Evolutionary conservation across 2,113 vertebrate genomes (phyloP).

Genomic region (Gallinago paraguaiae): DNA sequence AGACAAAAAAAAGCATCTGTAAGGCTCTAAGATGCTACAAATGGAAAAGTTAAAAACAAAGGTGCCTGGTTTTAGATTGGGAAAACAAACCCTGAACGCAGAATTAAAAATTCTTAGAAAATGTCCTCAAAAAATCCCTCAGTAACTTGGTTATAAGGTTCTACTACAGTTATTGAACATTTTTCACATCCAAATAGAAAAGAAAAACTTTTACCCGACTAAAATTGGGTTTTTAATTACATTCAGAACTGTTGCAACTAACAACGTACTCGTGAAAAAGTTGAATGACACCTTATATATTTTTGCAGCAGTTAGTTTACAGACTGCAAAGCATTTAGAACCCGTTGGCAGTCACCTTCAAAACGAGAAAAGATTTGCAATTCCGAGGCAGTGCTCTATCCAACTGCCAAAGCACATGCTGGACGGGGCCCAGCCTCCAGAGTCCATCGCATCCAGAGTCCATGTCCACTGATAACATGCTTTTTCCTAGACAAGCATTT

Average conservation of each 20-base stretch:
- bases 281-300: accelerated
- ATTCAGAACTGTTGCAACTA: background rate
- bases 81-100: background rate
- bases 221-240: background rate
- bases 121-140: accelerated
- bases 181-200: background rate
- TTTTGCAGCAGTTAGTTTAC: background rate
- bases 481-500: background rate
- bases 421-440: accelerated
- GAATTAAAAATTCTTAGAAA: background rate
- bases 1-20: background rate
- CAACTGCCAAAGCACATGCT: accelerated
- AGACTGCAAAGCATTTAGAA: background rate
- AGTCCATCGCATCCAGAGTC: background rate
- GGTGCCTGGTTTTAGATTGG: background rate
- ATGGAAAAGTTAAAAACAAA: background rate
- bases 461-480: background rate
- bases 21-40: background rate
- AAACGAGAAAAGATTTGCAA: background rate
- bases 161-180: background rate
- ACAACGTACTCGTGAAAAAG: background rate
- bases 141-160: background rate
- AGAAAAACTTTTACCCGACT: background rate
- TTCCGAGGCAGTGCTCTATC: background rate
- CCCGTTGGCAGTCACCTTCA: background rate